Base-by-base conservation (phyloP, 2,888 invertebrate genomes). In the Gibbula magus region DNA sequence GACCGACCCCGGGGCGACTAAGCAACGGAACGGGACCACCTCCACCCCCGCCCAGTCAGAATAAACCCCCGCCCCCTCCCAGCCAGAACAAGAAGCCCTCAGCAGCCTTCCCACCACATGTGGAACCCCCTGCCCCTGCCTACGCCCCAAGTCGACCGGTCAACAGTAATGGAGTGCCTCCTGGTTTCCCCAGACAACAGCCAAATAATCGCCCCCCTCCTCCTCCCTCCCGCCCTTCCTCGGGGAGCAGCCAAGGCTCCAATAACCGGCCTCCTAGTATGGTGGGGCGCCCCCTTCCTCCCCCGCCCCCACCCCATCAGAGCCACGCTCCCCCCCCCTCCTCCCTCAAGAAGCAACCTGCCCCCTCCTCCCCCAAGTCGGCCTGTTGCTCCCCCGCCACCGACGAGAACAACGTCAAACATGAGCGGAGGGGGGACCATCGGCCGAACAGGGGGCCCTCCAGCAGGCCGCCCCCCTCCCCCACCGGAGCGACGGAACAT, bases 331-430 rank as follows among this genome's bases (percentile, higher is more conserved):
- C 54, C n/a, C 35, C 75, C 20, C 52, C n/a, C 66, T 73, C 29
- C 61, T 78, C 35, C 75, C 80, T 13, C 76, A 79, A 16, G 45
- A 79, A 5, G 1, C 45, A 32, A 67, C 45, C 81, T 82, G 13
- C 81, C 70, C 16, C 70, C 77, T 32, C 75, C 82, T 32, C 79
- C 82, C 22, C 80, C 81, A 18, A 78, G 53, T 32, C 76, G 75
- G 0, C 77, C 80, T 3, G 52, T 80, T 3, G 67, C 89, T 18
- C 89, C 89, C 13, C 89, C 88, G 10, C 90, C 89, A 53, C 88
- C 88, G 5, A 77, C 81, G 22, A 85, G 87, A 75, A 84, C 84
- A 22, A 84, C 87, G 61, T 81, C 85, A 53, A 79, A 83, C 35
- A 52, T 67, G 56, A 53, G 81, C 77, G 83, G 84, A 4, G 83